phyloP scores from a whole-genome alignment of 1,140 invertebrate species.

The Adelges cooleyi region DNA sequence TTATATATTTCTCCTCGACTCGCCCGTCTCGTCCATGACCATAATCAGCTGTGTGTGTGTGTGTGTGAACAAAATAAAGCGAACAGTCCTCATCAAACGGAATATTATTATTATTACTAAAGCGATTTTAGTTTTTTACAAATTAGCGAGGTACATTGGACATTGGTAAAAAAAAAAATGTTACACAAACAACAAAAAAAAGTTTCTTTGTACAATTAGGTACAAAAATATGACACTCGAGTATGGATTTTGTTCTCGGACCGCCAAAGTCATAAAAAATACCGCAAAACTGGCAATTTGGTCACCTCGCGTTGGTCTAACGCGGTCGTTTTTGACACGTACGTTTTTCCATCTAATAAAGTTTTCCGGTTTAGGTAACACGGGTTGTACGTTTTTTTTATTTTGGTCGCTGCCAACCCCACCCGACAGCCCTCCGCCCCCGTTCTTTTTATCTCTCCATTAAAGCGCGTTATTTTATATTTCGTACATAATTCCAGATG shows the following conservation, averaged over 20 bases:
- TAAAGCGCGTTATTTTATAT: constrained; percentile 19
- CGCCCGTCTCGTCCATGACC: too few relatives aligned
- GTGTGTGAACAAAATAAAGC: too few relatives aligned
- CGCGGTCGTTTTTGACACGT: background rate
- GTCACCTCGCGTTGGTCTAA: background rate
- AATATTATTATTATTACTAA: too few relatives aligned
- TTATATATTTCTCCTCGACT: too few relatives aligned
- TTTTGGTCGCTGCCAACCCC: background rate
- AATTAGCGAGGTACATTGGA: too few relatives aligned
- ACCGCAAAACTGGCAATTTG: background rate
- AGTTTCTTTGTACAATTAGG: too few relatives aligned
- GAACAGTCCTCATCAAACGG: too few relatives aligned
- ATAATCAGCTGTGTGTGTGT: too few relatives aligned
- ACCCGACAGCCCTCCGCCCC: background rate
- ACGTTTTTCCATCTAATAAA: constrained; percentile 23
- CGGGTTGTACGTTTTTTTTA: background rate
- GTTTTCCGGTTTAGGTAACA: constrained; percentile 19
- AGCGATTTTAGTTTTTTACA: too few relatives aligned
- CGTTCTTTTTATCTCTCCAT: background rate
- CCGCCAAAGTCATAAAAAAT: background rate
- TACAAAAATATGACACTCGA: too few relatives aligned
- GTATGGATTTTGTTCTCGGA: background rate
- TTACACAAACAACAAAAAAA: too few relatives aligned
- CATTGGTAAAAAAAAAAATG: too few relatives aligned
- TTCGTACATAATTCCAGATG: constrained; percentile 7